Conservation (phyloP, 1,140 invertebrate genomes). For the Lasioglossum albipes region DNA sequence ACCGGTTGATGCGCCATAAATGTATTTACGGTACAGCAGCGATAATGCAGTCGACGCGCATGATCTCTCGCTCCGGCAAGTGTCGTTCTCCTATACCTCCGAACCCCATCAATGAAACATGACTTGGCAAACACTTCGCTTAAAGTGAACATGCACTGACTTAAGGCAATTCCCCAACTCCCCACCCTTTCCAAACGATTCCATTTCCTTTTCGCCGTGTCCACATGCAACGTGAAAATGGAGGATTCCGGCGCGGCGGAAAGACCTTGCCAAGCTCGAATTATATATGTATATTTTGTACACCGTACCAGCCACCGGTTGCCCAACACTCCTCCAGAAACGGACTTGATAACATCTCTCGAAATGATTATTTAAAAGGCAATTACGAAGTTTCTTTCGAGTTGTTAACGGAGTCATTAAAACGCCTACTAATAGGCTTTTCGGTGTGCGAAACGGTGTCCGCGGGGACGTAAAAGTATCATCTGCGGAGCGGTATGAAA, state of each 20-base stretch:
- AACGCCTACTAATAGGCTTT: too few species aligned
- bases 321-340: too few species aligned
- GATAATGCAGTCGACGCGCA: neutral
- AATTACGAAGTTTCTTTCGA: neutral
- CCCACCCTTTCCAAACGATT: conserved; percentile 19
- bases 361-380: neutral
- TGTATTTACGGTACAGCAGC: too few species aligned
- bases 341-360: too few species aligned
- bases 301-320: too few species aligned
- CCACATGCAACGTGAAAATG: neutral
- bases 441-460: too few species aligned
- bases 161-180: conserved; percentile 21
- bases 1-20: too few species aligned
- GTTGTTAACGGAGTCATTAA: too few species aligned
- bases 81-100: conserved; percentile 13
- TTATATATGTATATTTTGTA: conserved; percentile 36
- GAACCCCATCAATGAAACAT: conserved; percentile 49
- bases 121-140: conserved; percentile 43
- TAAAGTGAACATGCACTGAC: conserved; percentile 46
- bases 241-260: neutral
- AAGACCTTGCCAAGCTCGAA: conserved; percentile 9
- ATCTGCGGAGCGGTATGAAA: neutral
- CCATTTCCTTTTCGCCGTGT: neutral
- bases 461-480: too few species aligned
- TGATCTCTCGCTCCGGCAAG: conserved; percentile 16